A percentile compares a stretch with the other conserved stretches of the same genome.
These are phyloP conservation scores for Hirtodrosophila trivittata DNA, from an alignment of 2,888 invertebrate genomes.

Conservation along the genomic window DNA sequence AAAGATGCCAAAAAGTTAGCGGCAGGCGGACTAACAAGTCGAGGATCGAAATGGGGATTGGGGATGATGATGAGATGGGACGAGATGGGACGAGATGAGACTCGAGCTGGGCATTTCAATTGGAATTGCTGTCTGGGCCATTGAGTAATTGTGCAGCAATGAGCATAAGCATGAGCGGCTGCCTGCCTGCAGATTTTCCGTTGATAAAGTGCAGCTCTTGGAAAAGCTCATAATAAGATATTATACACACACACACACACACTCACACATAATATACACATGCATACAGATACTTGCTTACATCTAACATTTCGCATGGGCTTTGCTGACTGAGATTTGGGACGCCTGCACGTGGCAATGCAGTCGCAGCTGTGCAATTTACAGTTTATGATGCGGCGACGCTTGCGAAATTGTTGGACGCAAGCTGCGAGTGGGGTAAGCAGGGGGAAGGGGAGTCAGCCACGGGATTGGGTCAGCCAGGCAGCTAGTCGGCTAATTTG, in stretches of 20 bases:
- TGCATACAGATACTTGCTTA: constrained; percentile 4
- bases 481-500: constrained; percentile 66
- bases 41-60: constrained; percentile 36
- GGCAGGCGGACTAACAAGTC: constrained; percentile 58
- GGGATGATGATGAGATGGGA: constrained; percentile 26
- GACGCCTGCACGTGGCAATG: constrained; percentile 76
- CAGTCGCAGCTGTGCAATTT: constrained; percentile 78
- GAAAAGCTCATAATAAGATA: constrained; percentile 76
- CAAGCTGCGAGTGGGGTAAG: constrained; percentile 11
- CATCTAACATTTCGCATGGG: constrained; percentile 51
- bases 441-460: constrained; percentile 1
- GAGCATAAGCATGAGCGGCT: constrained; percentile 57
- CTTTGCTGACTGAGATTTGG: constrained; percentile 46
- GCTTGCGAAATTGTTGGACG: constrained; percentile 63
- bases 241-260: constrained; percentile 46
- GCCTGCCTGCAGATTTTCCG: constrained; percentile 73
- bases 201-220: constrained; percentile 70
- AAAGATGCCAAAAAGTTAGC: constrained; percentile 59
- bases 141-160: constrained; percentile 78
- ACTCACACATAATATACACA: constrained; percentile 23
- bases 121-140: constrained; percentile 60
- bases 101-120: constrained; percentile 55
- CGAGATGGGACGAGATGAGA: constrained; percentile 4
- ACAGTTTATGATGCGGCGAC: constrained; percentile 69
- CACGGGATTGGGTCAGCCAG: constrained; percentile 65